phyloP scores from a whole-genome alignment of 2,113 vertebrate genomes.

The Neodon shergylaensis region DNA sequence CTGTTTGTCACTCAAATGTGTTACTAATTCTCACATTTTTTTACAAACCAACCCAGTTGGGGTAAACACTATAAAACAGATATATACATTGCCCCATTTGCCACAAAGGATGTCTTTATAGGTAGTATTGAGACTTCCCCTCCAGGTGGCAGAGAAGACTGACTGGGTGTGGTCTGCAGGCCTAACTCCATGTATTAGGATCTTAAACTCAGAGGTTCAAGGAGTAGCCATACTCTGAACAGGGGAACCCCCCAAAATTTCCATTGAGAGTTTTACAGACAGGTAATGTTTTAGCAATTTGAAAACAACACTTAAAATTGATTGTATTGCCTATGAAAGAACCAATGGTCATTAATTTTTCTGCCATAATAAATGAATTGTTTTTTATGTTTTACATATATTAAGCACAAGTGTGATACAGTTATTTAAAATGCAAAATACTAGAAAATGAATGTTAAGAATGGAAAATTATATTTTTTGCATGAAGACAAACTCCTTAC shows the following conservation, averaged over 20 bases:
- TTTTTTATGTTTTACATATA: conserved; percentile 77
- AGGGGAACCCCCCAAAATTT: conserved; percentile 24
- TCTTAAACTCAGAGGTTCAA: conserved; percentile 29
- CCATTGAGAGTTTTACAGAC: conserved; percentile 2
- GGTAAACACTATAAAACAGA: conserved; percentile 41
- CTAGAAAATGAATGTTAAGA: conserved; percentile 85
- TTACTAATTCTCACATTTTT: conserved; percentile 49
- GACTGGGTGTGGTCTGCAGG: neutral
- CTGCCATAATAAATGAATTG: conserved; percentile 72
- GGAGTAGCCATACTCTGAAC: neutral
- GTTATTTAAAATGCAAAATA: conserved; percentile 83
- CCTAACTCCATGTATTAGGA: neutral
- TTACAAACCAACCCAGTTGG: conserved; percentile 23
- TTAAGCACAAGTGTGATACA: conserved; percentile 84
- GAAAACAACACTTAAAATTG: conserved; percentile 62
- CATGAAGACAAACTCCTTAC: conserved; percentile 83
- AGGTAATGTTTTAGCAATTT: conserved; percentile 63
- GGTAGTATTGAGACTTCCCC: neutral
- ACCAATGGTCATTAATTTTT: conserved; percentile 63
- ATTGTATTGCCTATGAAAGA: conserved; percentile 69
- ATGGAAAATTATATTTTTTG: conserved; percentile 83
- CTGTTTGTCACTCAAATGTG: conserved; percentile 44
- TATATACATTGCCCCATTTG: conserved; percentile 40
- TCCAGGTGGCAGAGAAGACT: neutral
- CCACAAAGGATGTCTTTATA: conserved; percentile 35